Evolutionary conservation across 2,797 vertebrate species (phyloP), one percentile per base, ranked within the genome.

Genomic region (Serranus cabrilla): DNA sequence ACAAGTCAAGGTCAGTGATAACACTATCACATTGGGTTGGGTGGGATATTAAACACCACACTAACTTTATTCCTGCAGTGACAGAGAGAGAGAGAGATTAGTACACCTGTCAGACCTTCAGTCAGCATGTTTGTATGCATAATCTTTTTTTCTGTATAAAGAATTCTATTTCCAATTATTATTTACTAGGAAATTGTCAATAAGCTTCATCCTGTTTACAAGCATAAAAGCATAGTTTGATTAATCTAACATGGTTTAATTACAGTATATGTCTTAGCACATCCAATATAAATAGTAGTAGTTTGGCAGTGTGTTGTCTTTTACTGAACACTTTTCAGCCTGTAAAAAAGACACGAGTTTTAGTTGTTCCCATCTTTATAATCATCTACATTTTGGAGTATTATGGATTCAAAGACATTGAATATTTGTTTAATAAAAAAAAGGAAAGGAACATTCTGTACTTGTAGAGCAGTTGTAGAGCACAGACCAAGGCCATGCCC

Each of bases 1-100:
- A 43, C 62, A 65, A 84, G 87, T 81, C 86, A 89, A 91, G 89
- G 92, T 89, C 84, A 79, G 71, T 31, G 62, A 77, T 76, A 76
- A 83, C 57, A 21, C 71, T 21, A 11, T 78, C 60, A 67, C 63
- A 40, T 42, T 16, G 68, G 42, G 67, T 49, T 62, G 51, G 55
- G 47, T 66, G 34, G 57, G 34, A 11, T 67, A 55, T 70, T 72
- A 59, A 82, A 42, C 50, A 55, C 39, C 73, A 47, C 31, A 58
- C 23, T 46, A 71, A 60, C 59, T 56, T 71, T 45, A 60, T 76
- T 59, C 51, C 61, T 11, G 39, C 65, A 64, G 40, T 45, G 61
- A 75, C 62, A 54, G 14, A 64, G 27, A 65, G 11, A 64, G 27
- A 65, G 11, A 68, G 43, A 77, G 67, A 73, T 72, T 62, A 70